A percentile compares a stretch with the other conserved stretches of the same genome.
Evolutionary conservation across 2,888 invertebrate species (phyloP).

Genomic region (Plebejus melissa): DNA sequence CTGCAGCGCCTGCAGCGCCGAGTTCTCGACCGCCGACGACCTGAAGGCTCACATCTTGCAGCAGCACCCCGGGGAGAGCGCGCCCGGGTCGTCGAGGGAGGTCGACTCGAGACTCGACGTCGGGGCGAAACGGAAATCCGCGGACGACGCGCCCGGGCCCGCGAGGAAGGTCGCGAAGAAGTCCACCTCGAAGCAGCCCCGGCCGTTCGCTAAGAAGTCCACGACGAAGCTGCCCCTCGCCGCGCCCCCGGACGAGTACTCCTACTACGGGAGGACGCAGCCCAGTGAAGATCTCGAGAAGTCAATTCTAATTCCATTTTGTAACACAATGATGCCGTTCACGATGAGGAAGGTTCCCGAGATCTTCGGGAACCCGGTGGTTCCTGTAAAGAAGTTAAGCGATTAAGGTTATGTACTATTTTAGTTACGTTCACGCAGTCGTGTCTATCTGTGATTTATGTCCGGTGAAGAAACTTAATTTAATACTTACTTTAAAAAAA

Average conservation of each 20-base stretch:
- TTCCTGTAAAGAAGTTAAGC: conserved; percentile 12
- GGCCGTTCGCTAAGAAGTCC: conserved; percentile 50
- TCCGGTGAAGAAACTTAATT: neutral
- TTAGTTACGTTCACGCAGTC: neutral
- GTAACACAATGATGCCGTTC: conserved; percentile 20
- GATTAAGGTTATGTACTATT: neutral
- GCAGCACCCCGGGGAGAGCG: neutral
- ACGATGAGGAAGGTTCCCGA: conserved; percentile 6
- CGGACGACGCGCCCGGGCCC: conserved; percentile 22
- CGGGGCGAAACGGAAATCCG: conserved; percentile 20
- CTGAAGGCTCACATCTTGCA: conserved; percentile 44
- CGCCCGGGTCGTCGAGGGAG: neutral
- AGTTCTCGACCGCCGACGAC: conserved; percentile 47
- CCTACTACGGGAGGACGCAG: neutral
- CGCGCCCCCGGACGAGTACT: neutral
- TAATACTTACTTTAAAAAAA: neutral
- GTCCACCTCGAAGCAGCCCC: conserved; percentile 71
- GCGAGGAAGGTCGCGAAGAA: conserved; percentile 57
- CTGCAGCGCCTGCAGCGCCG: conserved; percentile 47
- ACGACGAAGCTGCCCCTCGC: conserved; percentile 55
- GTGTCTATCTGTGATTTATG: conserved; percentile 6
- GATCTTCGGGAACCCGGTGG: conserved; percentile 9
- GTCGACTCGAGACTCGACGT: neutral
- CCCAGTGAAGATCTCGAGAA: conserved; percentile 12
- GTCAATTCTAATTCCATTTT: conserved; percentile 1